These are phyloP conservation scores for Rambutsinella grinnellia DNA, from an alignment of 2,888 invertebrate genomes.

Conservation along the genomic window DNA sequence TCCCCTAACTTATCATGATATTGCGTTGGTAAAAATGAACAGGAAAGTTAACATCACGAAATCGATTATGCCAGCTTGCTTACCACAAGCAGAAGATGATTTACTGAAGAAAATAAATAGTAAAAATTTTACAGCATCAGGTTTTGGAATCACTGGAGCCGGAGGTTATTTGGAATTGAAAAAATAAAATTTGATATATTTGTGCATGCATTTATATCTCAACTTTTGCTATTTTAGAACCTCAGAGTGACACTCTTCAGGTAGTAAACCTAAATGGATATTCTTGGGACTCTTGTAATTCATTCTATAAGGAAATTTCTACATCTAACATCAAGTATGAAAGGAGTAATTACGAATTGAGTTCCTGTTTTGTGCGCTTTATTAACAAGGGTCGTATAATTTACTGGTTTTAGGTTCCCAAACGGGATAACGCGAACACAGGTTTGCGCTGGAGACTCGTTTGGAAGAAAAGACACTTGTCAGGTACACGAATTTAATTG, in stretches of 20 bases:
- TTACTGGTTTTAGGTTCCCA: constrained; percentile 45
- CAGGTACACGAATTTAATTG: constrained; percentile 47
- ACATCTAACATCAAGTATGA: constrained; percentile 31
- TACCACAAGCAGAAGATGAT: constrained; percentile 74
- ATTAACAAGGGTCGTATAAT: neutral
- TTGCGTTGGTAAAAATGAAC: constrained; percentile 57
- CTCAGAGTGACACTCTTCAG: constrained; percentile 59
- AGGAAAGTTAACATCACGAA: constrained; percentile 48
- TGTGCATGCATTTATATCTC: too few relatives aligned
- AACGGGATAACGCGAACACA: constrained; percentile 58
- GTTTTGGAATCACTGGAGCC: constrained; percentile 59
- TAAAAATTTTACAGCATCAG: constrained; percentile 47
- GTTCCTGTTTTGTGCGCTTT: too few relatives aligned
- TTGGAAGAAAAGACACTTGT: constrained; percentile 54
- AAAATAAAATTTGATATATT: neutral
- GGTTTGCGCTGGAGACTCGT: constrained; percentile 56
- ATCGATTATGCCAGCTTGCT: constrained; percentile 71
- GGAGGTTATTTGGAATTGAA: constrained; percentile 38
- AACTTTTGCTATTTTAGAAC: too few relatives aligned
- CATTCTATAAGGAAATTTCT: constrained; percentile 37
- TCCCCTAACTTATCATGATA: constrained; percentile 60
- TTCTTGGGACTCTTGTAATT: constrained; percentile 37
- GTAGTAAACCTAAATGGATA: constrained; percentile 51
- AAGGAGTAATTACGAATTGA: too few relatives aligned
- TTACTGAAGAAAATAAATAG: constrained; percentile 67